Conservation (phyloP, 2,888 invertebrate genomes). For the Chaetoderma sp. region DNA sequence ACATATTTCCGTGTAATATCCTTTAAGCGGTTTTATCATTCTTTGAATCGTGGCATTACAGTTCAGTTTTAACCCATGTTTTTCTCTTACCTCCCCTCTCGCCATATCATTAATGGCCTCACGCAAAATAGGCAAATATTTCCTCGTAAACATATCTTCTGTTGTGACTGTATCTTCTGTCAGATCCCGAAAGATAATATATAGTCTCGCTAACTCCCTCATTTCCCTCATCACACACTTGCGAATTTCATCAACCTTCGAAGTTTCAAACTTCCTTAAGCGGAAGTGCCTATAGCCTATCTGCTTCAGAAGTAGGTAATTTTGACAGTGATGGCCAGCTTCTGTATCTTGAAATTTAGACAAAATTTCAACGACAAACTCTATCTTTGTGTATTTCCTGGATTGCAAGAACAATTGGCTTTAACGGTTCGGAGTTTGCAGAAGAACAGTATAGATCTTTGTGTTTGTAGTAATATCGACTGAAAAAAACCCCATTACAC, state of each 20-base stretch:
- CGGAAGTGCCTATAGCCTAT: slow-evolving; percentile 20
- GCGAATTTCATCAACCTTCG: slow-evolving; percentile 22
- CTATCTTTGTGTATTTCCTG: slow-evolving; percentile 14
- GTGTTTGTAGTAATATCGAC: slow-evolving; percentile 19
- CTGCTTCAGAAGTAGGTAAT: background rate
- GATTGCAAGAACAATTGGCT: background rate
- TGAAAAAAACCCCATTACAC: slow-evolving; percentile 22
- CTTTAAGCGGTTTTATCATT: slow-evolving; percentile 1
- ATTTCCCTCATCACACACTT: slow-evolving; percentile 28
- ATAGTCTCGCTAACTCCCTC: slow-evolving; percentile 25
- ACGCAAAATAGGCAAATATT: background rate
- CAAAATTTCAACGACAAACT: slow-evolving; percentile 20
- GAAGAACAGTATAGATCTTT: slow-evolving; percentile 2
- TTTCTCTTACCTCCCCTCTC: background rate
- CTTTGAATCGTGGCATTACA: background rate
- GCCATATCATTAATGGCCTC: slow-evolving; percentile 5
- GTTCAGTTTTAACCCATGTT: slow-evolving; percentile 10
- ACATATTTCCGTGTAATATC: background rate
- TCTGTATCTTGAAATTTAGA: slow-evolving; percentile 19
- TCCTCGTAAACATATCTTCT: slow-evolving; percentile 8
- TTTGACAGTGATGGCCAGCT: slow-evolving; percentile 6
- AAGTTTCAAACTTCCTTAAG: slow-evolving; percentile 10
- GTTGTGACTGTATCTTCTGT: background rate
- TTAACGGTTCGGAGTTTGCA: slow-evolving; percentile 7
- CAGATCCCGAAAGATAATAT: background rate